phyloP scores from a whole-genome alignment of 1,140 invertebrate species.

The Lasioglossum albipes region DNA sequence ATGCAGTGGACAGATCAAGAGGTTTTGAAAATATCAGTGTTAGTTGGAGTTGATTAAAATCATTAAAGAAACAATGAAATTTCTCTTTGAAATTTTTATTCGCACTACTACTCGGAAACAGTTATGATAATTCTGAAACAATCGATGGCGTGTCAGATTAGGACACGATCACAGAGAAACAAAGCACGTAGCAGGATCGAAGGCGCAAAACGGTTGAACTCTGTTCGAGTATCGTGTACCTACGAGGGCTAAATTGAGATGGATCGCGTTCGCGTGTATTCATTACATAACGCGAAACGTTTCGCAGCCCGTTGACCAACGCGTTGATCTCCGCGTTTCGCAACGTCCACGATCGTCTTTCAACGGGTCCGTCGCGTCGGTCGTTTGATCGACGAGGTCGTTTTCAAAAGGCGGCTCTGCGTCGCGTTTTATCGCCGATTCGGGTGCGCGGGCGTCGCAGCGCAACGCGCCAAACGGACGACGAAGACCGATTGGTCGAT shows the following conservation, averaged over 20 bases:
- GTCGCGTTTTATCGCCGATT: not conserved
- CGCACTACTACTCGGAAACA: too few species aligned
- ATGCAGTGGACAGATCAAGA: too few species aligned
- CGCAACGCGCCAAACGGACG: not conserved
- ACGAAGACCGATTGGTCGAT: not conserved
- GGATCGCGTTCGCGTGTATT: constrained; percentile 35
- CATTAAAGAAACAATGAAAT: too few species aligned
- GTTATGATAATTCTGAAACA: too few species aligned
- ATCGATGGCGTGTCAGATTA: too few species aligned
- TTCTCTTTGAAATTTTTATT: too few species aligned
- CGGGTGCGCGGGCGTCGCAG: not conserved
- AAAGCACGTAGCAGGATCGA: too few species aligned
- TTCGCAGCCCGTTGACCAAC: constrained; percentile 12
- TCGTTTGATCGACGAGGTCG: not conserved
- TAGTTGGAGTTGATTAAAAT: too few species aligned
- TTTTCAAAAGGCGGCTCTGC: not conserved
- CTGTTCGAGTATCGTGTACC: too few species aligned
- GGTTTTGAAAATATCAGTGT: too few species aligned
- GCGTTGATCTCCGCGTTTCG: not conserved
- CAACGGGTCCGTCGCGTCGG: not conserved
- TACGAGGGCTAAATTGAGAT: constrained; percentile 46
- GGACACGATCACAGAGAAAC: too few species aligned
- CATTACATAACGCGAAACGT: constrained; percentile 30
- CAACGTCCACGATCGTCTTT: not conserved
- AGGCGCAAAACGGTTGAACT: too few species aligned